Conservation (phyloP, 2,113 vertebrate species). For the Dicrurus megarhynchus region DNA sequence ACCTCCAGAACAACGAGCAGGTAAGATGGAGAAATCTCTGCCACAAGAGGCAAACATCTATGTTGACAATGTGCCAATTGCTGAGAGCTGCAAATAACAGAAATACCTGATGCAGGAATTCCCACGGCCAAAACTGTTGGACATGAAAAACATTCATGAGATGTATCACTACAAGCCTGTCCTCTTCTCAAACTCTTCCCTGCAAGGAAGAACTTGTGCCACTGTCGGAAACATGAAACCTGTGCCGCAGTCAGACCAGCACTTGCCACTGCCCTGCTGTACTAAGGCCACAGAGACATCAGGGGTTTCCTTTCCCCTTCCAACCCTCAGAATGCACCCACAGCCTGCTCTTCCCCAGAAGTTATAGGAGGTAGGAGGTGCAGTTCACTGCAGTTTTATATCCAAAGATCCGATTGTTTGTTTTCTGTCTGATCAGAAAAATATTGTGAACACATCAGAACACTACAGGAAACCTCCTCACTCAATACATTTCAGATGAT, state of each 20-base stretch:
- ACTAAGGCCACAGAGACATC: accelerated
- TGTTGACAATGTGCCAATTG: background rate
- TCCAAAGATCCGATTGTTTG: background rate
- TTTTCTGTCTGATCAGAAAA: background rate
- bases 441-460: background rate
- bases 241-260: accelerated
- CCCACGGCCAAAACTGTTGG: background rate
- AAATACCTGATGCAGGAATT: background rate
- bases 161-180: background rate
- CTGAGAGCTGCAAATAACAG: background rate
- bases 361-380: background rate
- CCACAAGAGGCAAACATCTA: background rate
- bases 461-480: background rate
- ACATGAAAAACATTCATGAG: background rate
- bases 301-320: background rate
- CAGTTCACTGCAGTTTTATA: background rate
- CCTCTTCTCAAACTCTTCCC: background rate
- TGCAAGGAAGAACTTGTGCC: accelerated
- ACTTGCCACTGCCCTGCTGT: background rate
- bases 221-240: background rate
- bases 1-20: background rate
- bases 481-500: too few relatives aligned
- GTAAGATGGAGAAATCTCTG: background rate
- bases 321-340: background rate
- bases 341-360: background rate